phyloP scores from a whole-genome alignment of 2,888 invertebrate genomes.

The Bibio marci region DNA sequence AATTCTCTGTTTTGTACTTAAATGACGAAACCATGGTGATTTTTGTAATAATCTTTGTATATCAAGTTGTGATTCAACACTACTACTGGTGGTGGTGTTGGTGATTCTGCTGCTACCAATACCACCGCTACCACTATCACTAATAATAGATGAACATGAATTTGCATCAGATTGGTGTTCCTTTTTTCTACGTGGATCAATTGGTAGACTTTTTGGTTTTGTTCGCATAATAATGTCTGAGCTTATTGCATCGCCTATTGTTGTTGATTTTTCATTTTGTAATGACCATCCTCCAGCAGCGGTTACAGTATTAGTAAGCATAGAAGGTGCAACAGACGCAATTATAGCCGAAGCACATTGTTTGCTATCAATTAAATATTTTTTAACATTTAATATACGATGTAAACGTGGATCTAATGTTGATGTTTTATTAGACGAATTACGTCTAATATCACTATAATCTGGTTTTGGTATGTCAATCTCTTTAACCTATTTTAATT shows the following conservation, averaged over 20 bases:
- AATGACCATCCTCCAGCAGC: too few relatives aligned
- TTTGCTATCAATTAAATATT: constrained; percentile 37
- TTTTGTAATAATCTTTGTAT: constrained; percentile 46
- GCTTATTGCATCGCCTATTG: constrained; percentile 6
- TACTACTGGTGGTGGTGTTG: background rate
- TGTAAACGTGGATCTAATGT: constrained; percentile 55
- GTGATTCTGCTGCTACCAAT: too few relatives aligned
- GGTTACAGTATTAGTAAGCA: too few relatives aligned
- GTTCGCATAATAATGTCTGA: too few relatives aligned
- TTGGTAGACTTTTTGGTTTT: constrained; percentile 11
- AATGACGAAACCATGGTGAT: constrained; percentile 51
- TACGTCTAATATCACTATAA: constrained; percentile 55
- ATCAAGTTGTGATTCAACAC: constrained; percentile 28
- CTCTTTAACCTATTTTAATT: constrained; percentile 18
- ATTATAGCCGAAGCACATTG: constrained; percentile 30
- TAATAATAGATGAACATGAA: too few relatives aligned
- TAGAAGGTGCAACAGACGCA: too few relatives aligned
- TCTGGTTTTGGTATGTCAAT: constrained; percentile 56
- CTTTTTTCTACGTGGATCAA: constrained; percentile 23
- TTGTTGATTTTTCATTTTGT: background rate
- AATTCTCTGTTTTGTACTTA: constrained; percentile 54
- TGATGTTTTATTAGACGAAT: constrained; percentile 47
- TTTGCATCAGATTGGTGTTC: background rate
- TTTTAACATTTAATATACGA: constrained; percentile 47
- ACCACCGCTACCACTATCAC: background rate